Evolutionary conservation across 2,113 vertebrate species (phyloP).

Genomic region (Cyanoliseus patagonus): DNA sequence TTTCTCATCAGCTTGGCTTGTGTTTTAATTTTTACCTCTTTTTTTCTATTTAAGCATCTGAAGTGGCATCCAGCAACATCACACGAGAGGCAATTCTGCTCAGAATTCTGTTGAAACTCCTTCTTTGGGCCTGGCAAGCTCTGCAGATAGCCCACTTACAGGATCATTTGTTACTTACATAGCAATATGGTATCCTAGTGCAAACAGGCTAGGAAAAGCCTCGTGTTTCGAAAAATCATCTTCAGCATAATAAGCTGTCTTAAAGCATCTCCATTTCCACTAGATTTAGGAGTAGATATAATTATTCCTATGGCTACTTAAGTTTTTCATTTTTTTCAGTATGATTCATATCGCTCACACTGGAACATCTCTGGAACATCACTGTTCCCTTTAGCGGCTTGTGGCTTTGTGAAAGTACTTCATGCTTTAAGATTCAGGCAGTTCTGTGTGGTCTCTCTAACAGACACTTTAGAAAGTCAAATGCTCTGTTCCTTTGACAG

Average conservation of each 20-base stretch:
- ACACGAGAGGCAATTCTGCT: neutral
- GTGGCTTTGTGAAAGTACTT: neutral
- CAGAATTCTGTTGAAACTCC: neutral
- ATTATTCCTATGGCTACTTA: neutral
- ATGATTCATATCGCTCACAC: fast-evolving
- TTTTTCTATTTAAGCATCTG: neutral
- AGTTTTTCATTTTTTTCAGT: neutral
- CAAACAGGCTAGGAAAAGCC: neutral
- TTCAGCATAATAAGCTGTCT: neutral
- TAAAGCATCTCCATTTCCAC: neutral
- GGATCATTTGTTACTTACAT: neutral
- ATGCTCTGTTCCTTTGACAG: neutral
- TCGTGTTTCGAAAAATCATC: neutral
- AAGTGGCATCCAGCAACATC: neutral
- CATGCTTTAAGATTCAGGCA: neutral
- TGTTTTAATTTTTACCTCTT: neutral
- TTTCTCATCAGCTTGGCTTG: neutral
- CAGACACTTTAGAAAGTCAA: neutral
- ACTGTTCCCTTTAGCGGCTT: neutral
- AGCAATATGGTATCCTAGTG: neutral
- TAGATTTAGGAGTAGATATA: neutral
- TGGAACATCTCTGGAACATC: neutral
- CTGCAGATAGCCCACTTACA: neutral
- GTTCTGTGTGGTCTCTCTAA: neutral
- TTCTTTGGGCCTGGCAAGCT: neutral